These are phyloP conservation scores for Meta bourneti DNA, from an alignment of 2,888 invertebrate genomes.

Conservation along the genomic window DNA sequence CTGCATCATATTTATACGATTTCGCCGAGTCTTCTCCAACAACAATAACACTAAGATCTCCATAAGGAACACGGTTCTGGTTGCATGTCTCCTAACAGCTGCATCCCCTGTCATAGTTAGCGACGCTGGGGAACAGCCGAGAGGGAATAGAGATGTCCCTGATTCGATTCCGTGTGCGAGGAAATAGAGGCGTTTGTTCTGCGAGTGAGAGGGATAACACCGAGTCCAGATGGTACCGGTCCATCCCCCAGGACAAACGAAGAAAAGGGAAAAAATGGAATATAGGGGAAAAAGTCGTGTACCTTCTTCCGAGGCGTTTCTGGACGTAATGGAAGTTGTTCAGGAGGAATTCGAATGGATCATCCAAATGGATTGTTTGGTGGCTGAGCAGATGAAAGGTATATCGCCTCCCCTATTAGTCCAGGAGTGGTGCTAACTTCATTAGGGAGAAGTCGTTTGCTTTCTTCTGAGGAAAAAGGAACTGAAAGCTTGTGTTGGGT, in stretches of 20 bases:
- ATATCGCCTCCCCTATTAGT: background rate
- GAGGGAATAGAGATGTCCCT: background rate
- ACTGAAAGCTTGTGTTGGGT: background rate
- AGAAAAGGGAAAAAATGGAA: slow-evolving; percentile 12
- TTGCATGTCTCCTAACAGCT: slow-evolving; percentile 30
- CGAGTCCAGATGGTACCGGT: slow-evolving; percentile 44
- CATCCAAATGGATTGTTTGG: slow-evolving; percentile 39
- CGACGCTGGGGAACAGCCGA: background rate
- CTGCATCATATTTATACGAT: background rate
- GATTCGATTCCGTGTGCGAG: background rate
- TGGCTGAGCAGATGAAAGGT: background rate
- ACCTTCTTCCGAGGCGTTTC: background rate
- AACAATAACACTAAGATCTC: background rate
- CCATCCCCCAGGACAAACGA: slow-evolving; percentile 6
- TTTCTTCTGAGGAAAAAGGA: background rate
- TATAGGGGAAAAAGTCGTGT: slow-evolving; percentile 9
- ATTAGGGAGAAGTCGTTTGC: background rate
- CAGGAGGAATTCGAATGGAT: slow-evolving; percentile 24
- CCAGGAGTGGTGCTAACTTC: background rate
- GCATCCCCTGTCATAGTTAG: slow-evolving; percentile 12
- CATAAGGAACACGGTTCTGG: background rate
- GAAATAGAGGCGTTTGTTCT: slow-evolving; percentile 39
- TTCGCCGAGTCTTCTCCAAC: background rate
- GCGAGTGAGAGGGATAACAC: slow-evolving; percentile 15
- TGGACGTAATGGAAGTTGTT: slow-evolving; percentile 18